A percentile compares a stretch with the other conserved stretches of the same genome.
Conservation (phyloP, 2,113 vertebrate genomes). For the Pedetes capensis region DNA sequence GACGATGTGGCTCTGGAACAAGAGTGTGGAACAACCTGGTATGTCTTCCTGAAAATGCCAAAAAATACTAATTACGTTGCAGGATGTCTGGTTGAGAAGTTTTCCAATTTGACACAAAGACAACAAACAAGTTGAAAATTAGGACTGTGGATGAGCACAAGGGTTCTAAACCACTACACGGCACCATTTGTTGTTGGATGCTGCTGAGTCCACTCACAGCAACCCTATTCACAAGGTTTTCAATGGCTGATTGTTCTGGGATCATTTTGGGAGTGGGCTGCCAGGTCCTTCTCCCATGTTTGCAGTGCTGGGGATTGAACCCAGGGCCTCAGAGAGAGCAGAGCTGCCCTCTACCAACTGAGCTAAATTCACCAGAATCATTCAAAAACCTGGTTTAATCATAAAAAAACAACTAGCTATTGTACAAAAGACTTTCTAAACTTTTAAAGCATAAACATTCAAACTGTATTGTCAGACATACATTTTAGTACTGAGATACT, state of each 20-base stretch:
- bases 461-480: not conserved
- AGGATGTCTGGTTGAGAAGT: not conserved
- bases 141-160: not conserved
- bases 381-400: not conserved
- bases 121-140: not conserved
- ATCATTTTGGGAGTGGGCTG: no score
- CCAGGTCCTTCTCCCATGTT: no score
- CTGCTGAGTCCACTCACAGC: no score
- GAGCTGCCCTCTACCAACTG: no score
- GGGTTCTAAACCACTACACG: not conserved
- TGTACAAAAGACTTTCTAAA: not conserved
- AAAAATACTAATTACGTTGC: not conserved
- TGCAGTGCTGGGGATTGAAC: no score
- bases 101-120: not conserved
- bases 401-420: not conserved
- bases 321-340: no score
- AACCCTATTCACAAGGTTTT: no score
- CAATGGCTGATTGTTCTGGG: no score
- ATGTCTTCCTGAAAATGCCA: not conserved
- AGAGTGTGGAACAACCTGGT: not conserved
- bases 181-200: no score
- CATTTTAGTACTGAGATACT: not conserved
- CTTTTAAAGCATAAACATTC: not conserved
- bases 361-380: rapidly evolving
- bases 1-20: not conserved